Evolutionary conservation across 2,797 vertebrate species (phyloP).

Genomic region (Cichlasoma orientale): DNA sequence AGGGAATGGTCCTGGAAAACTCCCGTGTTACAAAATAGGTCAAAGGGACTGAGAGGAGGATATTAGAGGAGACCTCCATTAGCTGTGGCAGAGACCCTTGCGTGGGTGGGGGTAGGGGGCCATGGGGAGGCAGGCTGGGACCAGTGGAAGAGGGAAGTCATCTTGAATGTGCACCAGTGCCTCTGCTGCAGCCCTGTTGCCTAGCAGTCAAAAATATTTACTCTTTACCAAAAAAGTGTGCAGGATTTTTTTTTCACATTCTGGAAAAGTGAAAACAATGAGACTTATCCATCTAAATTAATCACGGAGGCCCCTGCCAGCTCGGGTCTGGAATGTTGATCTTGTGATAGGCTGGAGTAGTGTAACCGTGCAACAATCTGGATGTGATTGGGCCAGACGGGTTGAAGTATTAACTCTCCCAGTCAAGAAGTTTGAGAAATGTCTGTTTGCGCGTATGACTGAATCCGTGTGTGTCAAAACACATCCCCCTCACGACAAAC

Average conservation of each 20-base stretch:
- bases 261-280: slow-evolving; percentile 71
- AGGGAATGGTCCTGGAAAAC: slow-evolving; percentile 45
- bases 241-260: slow-evolving; percentile 51
- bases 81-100: slow-evolving; percentile 41
- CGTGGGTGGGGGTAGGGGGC: slow-evolving; percentile 42
- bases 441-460: slow-evolving; percentile 19
- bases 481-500: slow-evolving; percentile 20
- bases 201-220: slow-evolving; percentile 83
- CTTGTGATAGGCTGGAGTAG: slow-evolving; percentile 43
- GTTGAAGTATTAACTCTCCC: slow-evolving; percentile 33
- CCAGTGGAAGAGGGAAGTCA: slow-evolving; percentile 74
- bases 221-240: slow-evolving; percentile 69
- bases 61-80: slow-evolving; percentile 56
- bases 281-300: slow-evolving; percentile 69
- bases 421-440: slow-evolving; percentile 14
- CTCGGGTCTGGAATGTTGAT: slow-evolving; percentile 54
- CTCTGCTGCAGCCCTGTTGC: slow-evolving; percentile 76
- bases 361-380: slow-evolving; percentile 36
- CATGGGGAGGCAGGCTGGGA: slow-evolving; percentile 47
- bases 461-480: slow-evolving; percentile 40
- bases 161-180: slow-evolving; percentile 66
- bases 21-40: slow-evolving; percentile 38
- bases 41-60: slow-evolving; percentile 44
- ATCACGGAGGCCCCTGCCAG: slow-evolving; percentile 29
- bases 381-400: slow-evolving; percentile 42